These are phyloP conservation scores for Enteromius afrohamiltoni DNA, from an alignment of 2,797 vertebrate genomes.

Conservation along the genomic window DNA sequence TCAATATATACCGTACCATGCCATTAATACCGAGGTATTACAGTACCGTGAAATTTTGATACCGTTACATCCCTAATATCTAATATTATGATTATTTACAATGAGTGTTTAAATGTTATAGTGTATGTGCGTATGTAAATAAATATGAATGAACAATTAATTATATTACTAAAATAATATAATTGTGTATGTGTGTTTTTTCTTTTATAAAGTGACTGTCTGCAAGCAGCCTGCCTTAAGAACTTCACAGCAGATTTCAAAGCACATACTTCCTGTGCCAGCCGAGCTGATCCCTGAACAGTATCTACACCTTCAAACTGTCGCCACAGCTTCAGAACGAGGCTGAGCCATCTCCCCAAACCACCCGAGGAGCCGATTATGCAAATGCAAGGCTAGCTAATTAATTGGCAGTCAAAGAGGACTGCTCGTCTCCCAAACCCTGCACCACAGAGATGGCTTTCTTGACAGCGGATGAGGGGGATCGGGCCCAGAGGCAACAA, in stretches of 20 bases:
- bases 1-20: too few relatives aligned
- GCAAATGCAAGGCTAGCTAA: constrained; percentile 70
- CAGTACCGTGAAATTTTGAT: too few relatives aligned
- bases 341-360: constrained; percentile 31
- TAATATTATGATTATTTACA: too few relatives aligned
- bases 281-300: background rate
- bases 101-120: too few relatives aligned
- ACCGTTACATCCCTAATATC: too few relatives aligned
- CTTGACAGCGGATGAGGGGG: constrained; percentile 45
- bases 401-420: constrained; percentile 73
- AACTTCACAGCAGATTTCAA: background rate
- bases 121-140: too few relatives aligned
- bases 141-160: too few relatives aligned
- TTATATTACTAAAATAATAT: too few relatives aligned
- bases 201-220: background rate
- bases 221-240: too few relatives aligned
- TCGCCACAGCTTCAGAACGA: background rate
- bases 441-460: constrained; percentile 72
- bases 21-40: too few relatives aligned
- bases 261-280: background rate
- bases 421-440: constrained; percentile 63
- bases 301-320: constrained; percentile 38
- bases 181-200: background rate
- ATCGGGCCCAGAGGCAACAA: constrained; percentile 62
- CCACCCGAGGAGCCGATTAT: constrained; percentile 63